phyloP scores from a whole-genome alignment of 2,888 invertebrate genomes.

The Amaurobius ferox region DNA sequence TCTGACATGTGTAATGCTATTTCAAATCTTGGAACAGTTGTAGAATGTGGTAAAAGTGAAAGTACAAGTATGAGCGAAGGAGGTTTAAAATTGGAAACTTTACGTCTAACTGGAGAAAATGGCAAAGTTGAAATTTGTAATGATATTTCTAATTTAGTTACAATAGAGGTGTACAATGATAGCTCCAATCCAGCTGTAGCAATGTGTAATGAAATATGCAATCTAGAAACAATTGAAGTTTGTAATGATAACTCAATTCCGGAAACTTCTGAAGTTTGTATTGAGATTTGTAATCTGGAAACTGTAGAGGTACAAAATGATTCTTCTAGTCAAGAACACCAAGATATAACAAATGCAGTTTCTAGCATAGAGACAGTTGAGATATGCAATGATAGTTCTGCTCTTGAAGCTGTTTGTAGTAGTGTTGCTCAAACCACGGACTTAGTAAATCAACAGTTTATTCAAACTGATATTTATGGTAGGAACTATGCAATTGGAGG shows the following conservation, averaged over 20 bases:
- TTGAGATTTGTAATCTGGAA: background rate
- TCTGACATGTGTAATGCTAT: background rate
- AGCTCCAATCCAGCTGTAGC: background rate
- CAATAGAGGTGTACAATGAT: background rate
- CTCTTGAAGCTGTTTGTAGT: background rate
- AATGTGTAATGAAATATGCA: background rate
- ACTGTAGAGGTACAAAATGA: background rate
- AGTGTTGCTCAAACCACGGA: background rate
- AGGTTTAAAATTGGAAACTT: background rate
- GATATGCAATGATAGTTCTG: background rate
- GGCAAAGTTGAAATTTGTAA: background rate
- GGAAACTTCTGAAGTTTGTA: background rate
- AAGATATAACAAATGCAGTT: background rate
- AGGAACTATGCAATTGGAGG: background rate
- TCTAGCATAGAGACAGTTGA: background rate
- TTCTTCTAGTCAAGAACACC: background rate
- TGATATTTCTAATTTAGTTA: background rate
- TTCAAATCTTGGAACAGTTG: background rate
- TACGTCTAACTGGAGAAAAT: background rate
- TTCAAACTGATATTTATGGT: background rate
- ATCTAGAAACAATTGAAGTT: slow-evolving; percentile 7
- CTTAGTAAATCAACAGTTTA: background rate
- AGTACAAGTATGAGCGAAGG: background rate
- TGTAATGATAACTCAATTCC: background rate
- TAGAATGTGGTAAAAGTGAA: background rate